phyloP scores from a whole-genome alignment of 1,140 invertebrate genomes.

The Brachionus koreanus region DNA sequence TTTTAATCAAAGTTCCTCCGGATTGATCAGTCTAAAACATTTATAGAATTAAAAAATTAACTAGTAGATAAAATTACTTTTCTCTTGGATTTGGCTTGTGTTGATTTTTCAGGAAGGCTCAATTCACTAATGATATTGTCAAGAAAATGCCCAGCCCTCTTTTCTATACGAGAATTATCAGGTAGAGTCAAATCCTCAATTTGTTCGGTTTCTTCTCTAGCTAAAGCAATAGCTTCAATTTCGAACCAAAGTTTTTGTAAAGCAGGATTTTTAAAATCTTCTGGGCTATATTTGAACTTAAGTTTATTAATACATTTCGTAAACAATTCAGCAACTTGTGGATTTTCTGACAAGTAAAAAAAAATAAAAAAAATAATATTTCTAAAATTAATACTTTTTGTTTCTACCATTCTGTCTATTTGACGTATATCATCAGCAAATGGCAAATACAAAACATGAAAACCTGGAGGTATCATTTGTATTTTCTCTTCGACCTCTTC shows the following conservation, averaged over 20 bases:
- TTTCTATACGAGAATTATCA: conserved; percentile 54
- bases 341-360: conserved; percentile 22
- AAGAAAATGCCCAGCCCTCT: conserved; percentile 55
- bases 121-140: conserved; percentile 58
- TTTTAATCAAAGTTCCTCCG: conserved; percentile 49
- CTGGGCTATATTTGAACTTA: conserved; percentile 58
- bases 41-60: background rate
- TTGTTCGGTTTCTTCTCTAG: conserved; percentile 57
- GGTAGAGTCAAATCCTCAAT: conserved; percentile 60
- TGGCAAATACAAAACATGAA: conserved; percentile 61
- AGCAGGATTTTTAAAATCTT: conserved; percentile 59
- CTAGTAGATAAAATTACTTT: conserved; percentile 48
- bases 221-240: conserved; percentile 61
- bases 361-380: conserved; percentile 44
- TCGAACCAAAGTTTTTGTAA: conserved; percentile 61
- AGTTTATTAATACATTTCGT: conserved; percentile 62
- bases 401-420: conserved; percentile 44
- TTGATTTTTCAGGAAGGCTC: conserved; percentile 54
- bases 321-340: conserved; percentile 57
- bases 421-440: conserved; percentile 60
- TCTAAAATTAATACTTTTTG: conserved; percentile 41
- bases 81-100: conserved; percentile 46
- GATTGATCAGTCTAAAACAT: background rate
- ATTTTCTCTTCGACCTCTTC: conserved; percentile 59
- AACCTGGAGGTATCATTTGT: conserved; percentile 60